phyloP scores from a whole-genome alignment of 2,797 vertebrate species.

The Hozukius guyotensis region DNA sequence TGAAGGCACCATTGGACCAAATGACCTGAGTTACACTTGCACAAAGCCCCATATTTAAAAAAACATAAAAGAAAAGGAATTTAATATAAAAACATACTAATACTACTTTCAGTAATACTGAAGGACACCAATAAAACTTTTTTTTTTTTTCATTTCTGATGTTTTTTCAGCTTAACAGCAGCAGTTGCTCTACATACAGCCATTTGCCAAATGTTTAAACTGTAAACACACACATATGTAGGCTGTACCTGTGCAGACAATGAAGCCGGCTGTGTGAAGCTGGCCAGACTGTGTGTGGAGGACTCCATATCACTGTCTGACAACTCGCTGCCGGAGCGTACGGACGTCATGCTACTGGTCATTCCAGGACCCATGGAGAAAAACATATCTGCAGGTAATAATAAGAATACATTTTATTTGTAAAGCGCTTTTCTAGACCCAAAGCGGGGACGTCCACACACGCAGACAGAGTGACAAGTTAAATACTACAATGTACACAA shows the following conservation, averaged over 20 bases:
- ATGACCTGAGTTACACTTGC: background rate
- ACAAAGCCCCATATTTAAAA: background rate
- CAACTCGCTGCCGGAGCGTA: conserved; percentile 85
- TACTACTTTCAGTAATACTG: background rate
- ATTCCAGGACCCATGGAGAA: conserved; percentile 91
- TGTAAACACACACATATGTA: background rate
- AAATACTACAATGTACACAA: background rate
- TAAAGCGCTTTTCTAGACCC: background rate
- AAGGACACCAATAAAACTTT: background rate
- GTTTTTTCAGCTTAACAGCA: background rate
- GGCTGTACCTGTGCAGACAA: conserved; percentile 79
- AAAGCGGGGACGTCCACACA: background rate
- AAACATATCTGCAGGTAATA: conserved; percentile 87
- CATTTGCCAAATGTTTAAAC: background rate
- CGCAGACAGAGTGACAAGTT: background rate
- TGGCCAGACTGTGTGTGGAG: conserved; percentile 84
- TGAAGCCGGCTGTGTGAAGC: conserved; percentile 72
- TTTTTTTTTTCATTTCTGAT: background rate
- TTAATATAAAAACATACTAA: background rate
- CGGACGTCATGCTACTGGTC: conserved; percentile 86
- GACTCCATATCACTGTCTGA: conserved; percentile 90
- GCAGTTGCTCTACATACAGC: background rate
- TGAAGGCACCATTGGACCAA: too few species aligned
- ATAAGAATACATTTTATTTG: background rate
- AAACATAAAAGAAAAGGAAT: background rate